phyloP scores from a whole-genome alignment of 2,113 vertebrate species.

The Manacus vitellinus region DNA sequence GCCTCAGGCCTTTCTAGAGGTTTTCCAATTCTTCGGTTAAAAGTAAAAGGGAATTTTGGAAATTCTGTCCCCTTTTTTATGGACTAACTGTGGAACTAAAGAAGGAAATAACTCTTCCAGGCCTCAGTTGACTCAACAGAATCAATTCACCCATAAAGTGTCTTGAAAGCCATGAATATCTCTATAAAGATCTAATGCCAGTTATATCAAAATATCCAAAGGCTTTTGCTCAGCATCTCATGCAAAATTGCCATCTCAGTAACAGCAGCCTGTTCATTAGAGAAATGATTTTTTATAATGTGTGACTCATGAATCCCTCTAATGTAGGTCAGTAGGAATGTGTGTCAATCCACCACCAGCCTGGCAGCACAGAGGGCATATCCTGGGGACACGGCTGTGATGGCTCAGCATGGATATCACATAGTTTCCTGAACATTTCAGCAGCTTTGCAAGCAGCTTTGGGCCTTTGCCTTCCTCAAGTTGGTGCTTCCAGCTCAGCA shows the following conservation, averaged over 20 bases:
- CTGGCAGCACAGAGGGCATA: not conserved
- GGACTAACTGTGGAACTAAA: not conserved
- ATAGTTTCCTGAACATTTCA: not conserved
- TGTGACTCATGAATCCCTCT: not conserved
- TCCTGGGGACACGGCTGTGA: not conserved
- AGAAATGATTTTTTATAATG: not conserved
- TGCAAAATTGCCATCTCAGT: not conserved
- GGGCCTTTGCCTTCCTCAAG: not conserved
- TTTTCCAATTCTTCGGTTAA: not conserved
- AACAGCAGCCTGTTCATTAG: not conserved
- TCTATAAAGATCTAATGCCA: not conserved
- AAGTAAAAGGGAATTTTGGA: not conserved
- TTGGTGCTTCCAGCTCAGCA: accelerated
- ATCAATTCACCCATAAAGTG: not conserved
- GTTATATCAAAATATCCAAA: not conserved
- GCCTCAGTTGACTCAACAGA: not conserved
- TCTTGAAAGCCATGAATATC: not conserved
- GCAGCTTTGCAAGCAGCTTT: not conserved
- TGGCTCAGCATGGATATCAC: not conserved
- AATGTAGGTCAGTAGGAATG: not conserved
- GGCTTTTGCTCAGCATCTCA: not conserved
- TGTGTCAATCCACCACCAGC: not conserved
- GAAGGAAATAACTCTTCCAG: not conserved
- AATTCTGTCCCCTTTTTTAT: not conserved
- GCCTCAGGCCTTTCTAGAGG: not conserved